Evolutionary conservation across 2,888 invertebrate species (phyloP).

Genomic region (Athripsodes cinereus): DNA sequence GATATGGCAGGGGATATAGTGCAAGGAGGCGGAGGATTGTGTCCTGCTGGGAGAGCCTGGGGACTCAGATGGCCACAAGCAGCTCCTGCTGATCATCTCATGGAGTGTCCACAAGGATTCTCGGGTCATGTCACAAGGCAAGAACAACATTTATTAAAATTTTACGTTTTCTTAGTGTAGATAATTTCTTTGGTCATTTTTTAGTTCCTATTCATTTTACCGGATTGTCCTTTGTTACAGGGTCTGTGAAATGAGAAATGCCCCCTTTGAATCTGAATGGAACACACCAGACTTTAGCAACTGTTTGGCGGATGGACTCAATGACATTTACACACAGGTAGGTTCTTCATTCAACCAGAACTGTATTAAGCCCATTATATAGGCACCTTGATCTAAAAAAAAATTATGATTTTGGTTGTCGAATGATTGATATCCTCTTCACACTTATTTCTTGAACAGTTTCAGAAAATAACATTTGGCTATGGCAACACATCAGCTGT

Average conservation of each 20-base stretch:
- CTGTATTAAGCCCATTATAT: too few relatives aligned
- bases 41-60: constrained; percentile 35
- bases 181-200: too few relatives aligned
- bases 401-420: background rate
- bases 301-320: constrained; percentile 61
- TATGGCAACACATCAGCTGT: constrained; percentile 57
- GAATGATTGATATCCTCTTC: background rate
- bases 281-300: constrained; percentile 67
- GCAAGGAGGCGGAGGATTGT: constrained; percentile 55
- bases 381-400: too few relatives aligned
- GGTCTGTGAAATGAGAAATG: constrained; percentile 46
- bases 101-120: constrained; percentile 25
- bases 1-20: constrained; percentile 53
- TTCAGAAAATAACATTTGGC: constrained; percentile 52
- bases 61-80: constrained; percentile 24
- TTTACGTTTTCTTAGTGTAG: too few relatives aligned
- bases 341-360: background rate
- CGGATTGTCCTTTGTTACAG: constrained; percentile 31
- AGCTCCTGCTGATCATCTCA: constrained; percentile 24
- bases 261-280: constrained; percentile 63
- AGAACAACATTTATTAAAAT: background rate
- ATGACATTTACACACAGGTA: constrained; percentile 59
- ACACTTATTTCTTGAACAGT: constrained; percentile 35
- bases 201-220: too few relatives aligned
- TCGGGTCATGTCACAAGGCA: constrained; percentile 25